Conservation (phyloP, 1,140 invertebrate genomes). For the Brachionus rubens region DNA sequence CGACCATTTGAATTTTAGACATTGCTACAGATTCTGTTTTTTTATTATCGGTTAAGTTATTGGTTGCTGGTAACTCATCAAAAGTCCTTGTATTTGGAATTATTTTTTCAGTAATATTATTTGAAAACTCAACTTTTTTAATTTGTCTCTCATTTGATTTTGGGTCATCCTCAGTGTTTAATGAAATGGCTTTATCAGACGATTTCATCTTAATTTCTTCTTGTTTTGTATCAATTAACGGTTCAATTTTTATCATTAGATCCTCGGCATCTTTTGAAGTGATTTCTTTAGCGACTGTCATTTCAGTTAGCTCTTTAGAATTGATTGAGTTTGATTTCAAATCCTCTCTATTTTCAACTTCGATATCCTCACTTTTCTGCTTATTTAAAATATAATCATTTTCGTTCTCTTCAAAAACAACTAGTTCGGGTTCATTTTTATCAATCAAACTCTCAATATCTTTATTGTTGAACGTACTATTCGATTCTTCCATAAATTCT, state of each 20-base stretch:
- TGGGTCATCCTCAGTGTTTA: no score
- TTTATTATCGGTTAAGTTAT: no score
- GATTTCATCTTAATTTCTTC: neutral
- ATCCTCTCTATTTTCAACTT: neutral
- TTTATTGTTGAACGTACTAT: neutral
- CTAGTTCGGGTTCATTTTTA: neutral
- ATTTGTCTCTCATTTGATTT: neutral
- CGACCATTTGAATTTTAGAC: no score
- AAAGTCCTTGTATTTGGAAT: neutral
- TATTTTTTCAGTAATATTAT: neutral
- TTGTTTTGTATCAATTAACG: no score
- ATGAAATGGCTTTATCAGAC: no score
- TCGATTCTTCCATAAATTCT: slow-evolving; percentile 3
- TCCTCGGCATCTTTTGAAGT: no score
- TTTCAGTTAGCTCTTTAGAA: no score
- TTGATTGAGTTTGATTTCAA: no score
- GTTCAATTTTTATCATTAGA: no score
- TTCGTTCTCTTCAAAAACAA: neutral
- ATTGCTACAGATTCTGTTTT: no score
- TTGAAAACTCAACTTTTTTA: slow-evolving; percentile 13
- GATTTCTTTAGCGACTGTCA: no score
- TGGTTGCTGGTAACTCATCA: no score
- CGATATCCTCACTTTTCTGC: neutral
- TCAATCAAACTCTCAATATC: neutral
- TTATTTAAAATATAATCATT: neutral